Conservation (phyloP, 1,140 invertebrate genomes). For the Drosophila ananassae region DNA sequence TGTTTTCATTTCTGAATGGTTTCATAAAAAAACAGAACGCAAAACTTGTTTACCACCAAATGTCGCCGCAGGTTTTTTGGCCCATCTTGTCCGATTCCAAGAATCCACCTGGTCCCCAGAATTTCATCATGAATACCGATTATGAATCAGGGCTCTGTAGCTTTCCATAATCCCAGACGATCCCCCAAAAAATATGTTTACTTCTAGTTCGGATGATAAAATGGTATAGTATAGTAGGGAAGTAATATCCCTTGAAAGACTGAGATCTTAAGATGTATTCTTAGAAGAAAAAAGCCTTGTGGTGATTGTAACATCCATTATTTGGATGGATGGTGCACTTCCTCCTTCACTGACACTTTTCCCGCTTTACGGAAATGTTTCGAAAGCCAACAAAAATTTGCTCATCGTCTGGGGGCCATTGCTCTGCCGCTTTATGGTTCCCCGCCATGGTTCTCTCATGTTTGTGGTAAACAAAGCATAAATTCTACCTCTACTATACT, state of each 20-base stretch:
- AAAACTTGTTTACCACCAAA: slow-evolving; percentile 68
- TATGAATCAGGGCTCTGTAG: slow-evolving; percentile 42
- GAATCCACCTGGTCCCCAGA: slow-evolving; percentile 43
- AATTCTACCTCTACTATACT: slow-evolving; percentile 36
- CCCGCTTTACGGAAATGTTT: slow-evolving; percentile 57
- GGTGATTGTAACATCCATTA: slow-evolving; percentile 3
- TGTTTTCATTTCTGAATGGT: slow-evolving; percentile 15
- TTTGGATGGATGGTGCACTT: slow-evolving; percentile 54
- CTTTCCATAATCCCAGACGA: slow-evolving; percentile 1
- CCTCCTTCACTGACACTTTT: slow-evolving; percentile 18
- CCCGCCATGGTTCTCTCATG: slow-evolving; percentile 6
- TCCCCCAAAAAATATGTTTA: background rate
- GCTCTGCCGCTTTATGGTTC: slow-evolving; percentile 30
- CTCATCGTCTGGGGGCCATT: slow-evolving; percentile 31
- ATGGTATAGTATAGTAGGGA: background rate
- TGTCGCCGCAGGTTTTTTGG: slow-evolving; percentile 49
- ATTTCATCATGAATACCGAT: slow-evolving; percentile 62
- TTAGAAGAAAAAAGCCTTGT: too few relatives aligned
- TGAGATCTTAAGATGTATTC: too few relatives aligned
- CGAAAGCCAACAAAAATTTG: slow-evolving; percentile 63
- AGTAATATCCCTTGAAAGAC: too few relatives aligned
- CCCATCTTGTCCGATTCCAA: slow-evolving; percentile 64
- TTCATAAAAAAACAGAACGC: slow-evolving; percentile 30
- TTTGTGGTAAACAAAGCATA: slow-evolving; percentile 70
- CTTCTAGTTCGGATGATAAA: background rate